These are phyloP conservation scores for Notothenia rossii DNA, from an alignment of 2,113 vertebrate genomes.

Conservation along the genomic window DNA sequence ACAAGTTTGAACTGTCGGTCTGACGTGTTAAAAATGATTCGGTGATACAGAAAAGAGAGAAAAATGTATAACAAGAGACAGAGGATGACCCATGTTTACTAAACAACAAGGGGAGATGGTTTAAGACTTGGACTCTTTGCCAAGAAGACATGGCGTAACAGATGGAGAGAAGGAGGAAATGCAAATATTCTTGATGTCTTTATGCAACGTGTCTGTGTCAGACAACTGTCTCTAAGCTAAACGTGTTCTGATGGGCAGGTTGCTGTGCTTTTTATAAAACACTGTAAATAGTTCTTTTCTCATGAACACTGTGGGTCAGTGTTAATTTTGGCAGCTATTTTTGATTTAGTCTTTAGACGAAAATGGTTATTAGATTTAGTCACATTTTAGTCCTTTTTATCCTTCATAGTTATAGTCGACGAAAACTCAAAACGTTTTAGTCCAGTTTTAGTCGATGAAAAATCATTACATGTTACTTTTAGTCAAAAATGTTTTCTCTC, in stretches of 20 bases:
- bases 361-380: no score
- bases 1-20: no score
- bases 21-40: not conserved
- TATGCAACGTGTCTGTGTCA: not conserved
- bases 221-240: not conserved
- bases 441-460: no score
- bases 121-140: not conserved
- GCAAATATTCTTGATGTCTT: not conserved
- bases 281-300: not conserved
- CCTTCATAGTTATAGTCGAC: no score
- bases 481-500: no score
- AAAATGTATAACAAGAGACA: not conserved
- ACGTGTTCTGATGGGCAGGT: not conserved
- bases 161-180: conserved; percentile 3
- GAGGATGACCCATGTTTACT: not conserved
- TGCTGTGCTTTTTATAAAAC: not conserved
- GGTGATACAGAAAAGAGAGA: not conserved
- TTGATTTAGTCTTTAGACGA: no score
- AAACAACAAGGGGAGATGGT: not conserved
- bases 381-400: no score
- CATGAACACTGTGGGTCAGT: no score
- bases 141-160: conserved; percentile 8
- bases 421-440: no score
- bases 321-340: no score
- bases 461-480: no score